Conservation (phyloP, 2,797 vertebrate species). For the Pangasius djambal region DNA sequence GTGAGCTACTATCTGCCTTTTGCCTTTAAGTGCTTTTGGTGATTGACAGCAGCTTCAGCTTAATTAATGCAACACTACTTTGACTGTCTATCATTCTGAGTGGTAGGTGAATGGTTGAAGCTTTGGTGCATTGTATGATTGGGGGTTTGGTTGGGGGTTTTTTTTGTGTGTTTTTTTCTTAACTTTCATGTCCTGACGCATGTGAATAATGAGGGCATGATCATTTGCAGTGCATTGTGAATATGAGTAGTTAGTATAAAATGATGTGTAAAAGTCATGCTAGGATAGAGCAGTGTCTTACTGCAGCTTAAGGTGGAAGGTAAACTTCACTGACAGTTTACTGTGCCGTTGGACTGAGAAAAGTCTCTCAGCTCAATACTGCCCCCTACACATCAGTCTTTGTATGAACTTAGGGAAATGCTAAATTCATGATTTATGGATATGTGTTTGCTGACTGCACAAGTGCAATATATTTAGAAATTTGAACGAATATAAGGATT, state of each 20-base stretch:
- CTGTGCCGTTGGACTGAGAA: neutral
- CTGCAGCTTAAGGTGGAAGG: neutral
- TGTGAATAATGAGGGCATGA: constrained; percentile 1
- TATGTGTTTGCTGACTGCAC: neutral
- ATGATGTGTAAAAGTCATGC: neutral
- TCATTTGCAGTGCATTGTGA: constrained; percentile 1
- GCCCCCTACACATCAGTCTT: constrained; percentile 73
- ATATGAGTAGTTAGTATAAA: neutral
- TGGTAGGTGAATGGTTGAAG: constrained; percentile 13
- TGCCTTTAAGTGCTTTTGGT: constrained; percentile 23
- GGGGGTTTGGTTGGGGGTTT: neutral
- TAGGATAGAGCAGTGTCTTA: neutral
- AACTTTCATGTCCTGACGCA: neutral
- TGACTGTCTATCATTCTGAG: constrained; percentile 29
- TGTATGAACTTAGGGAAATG: constrained; percentile 58
- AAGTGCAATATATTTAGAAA: neutral
- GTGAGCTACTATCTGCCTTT: neutral
- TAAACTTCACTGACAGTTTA: neutral
- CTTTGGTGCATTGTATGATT: neutral
- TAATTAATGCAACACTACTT: constrained; percentile 7
- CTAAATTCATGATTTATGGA: neutral
- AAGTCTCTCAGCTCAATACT: constrained; percentile 75
- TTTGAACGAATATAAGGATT: neutral
- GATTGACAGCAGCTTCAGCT: constrained; percentile 30
- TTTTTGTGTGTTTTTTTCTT: neutral